Percentiles rank a stretch among this genome's conserved stretches.
Conservation (phyloP, 1,140 invertebrate genomes). For the Sarcophaga bullata region DNA sequence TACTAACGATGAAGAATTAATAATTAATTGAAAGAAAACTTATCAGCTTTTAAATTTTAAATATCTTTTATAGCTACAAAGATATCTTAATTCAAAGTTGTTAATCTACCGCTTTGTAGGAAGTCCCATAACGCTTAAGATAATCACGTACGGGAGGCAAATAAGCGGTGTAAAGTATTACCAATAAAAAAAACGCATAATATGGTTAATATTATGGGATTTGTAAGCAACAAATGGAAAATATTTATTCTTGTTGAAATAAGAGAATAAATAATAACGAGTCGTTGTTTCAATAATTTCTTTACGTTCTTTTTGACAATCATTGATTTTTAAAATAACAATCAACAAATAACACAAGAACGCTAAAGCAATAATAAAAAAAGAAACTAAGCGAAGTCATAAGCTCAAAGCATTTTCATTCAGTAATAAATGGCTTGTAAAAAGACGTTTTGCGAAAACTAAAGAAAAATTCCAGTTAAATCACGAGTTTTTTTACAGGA, state of each 20-base stretch:
- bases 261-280: constrained; percentile 38
- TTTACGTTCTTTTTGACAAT: constrained; percentile 64
- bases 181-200: no score
- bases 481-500: no score
- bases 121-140: constrained; percentile 57
- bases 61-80: not conserved
- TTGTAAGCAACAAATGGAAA: constrained; percentile 41
- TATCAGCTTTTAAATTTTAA: not conserved
- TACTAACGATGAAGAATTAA: not conserved
- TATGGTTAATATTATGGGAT: no score
- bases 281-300: constrained; percentile 45
- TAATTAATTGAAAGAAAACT: not conserved
- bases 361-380: not conserved
- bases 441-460: no score
- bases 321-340: constrained; percentile 47
- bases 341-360: constrained; percentile 44
- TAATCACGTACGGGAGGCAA: constrained; percentile 35
- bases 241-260: constrained; percentile 31
- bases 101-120: constrained; percentile 57
- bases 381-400: not conserved
- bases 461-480: no score
- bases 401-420: no score
- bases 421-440: no score
- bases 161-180: not conserved
- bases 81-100: constrained; percentile 19